Evolutionary conservation across 1,140 invertebrate genomes (phyloP).

Genomic region (Calycopis cecrops): DNA sequence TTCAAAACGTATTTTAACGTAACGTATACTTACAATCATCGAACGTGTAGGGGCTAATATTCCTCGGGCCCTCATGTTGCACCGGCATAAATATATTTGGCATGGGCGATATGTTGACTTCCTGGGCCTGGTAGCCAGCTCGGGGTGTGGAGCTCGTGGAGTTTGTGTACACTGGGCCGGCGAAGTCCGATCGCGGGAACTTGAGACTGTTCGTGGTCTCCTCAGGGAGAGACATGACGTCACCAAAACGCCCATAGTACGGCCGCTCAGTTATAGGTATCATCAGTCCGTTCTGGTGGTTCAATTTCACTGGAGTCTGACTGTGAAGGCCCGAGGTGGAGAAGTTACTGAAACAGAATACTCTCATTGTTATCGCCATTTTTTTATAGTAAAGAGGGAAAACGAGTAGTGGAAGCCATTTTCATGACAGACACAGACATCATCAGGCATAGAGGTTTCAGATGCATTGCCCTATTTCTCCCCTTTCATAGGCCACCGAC

Average conservation of each 20-base stretch:
- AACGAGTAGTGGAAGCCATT: too few relatives aligned
- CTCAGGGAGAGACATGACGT: conserved; percentile 27
- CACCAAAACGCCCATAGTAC: conserved; percentile 28
- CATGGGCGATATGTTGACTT: conserved; percentile 25
- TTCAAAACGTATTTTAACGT: too few relatives aligned
- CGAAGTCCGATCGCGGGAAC: conserved; percentile 25
- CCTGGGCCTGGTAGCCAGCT: conserved; percentile 21
- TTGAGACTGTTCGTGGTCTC: conserved; percentile 27
- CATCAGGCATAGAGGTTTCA: too few relatives aligned
- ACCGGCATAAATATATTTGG: conserved; percentile 35
- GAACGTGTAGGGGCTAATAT: conserved; percentile 35
- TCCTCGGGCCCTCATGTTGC: conserved; percentile 29
- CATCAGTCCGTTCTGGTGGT: conserved; percentile 26
- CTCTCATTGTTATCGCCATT: not conserved
- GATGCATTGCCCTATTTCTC: too few relatives aligned
- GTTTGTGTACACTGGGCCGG: conserved; percentile 26
- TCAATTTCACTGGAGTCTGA: conserved; percentile 25
- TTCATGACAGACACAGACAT: too few relatives aligned
- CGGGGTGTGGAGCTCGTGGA: conserved; percentile 17
- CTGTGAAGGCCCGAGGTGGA: conserved; percentile 24
- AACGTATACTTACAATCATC: conserved; percentile 34
- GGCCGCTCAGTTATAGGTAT: conserved; percentile 27
- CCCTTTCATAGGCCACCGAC: too few relatives aligned
- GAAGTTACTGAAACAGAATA: conserved; percentile 25
- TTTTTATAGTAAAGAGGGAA: too few relatives aligned